Conservation (phyloP, 2,888 invertebrate species). For the Hylaea fasciaria region DNA sequence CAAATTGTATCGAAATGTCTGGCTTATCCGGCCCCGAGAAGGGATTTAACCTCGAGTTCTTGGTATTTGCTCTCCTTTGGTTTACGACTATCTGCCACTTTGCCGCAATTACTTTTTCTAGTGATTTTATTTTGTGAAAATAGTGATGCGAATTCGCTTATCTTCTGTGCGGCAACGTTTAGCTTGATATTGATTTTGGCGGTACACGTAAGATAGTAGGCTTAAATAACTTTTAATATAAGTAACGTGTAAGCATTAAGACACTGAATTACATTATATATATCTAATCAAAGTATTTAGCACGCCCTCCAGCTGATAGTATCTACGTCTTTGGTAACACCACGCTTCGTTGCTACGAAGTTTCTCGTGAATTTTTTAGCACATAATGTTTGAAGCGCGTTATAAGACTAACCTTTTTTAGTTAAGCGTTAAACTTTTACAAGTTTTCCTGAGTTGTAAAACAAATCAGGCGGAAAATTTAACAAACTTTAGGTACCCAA, state of each 20-base stretch:
- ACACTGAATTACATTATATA: too few relatives aligned
- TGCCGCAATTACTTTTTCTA: constrained; percentile 24
- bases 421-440: too few relatives aligned
- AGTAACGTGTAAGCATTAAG: too few relatives aligned
- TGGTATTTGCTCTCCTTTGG: constrained; percentile 29
- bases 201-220: too few relatives aligned
- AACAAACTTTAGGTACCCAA: too few relatives aligned
- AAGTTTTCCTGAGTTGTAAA: too few relatives aligned
- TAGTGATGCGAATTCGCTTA: background rate
- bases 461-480: too few relatives aligned
- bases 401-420: too few relatives aligned
- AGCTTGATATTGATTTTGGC: too few relatives aligned
- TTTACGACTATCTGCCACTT: constrained; percentile 25
- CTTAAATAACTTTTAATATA: too few relatives aligned
- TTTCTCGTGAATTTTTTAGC: constrained; percentile 20
- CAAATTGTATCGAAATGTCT: constrained; percentile 46
- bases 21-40: constrained; percentile 38
- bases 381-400: constrained; percentile 11
- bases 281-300: background rate
- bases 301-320: constrained; percentile 16
- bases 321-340: constrained; percentile 24
- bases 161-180: too few relatives aligned
- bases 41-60: constrained; percentile 38
- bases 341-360: constrained; percentile 22
- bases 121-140: constrained; percentile 6